Evolutionary conservation across 2,113 vertebrate species (phyloP), one percentile per base, ranked within the genome.

Genomic region (Narcine bancroftii): DNA sequence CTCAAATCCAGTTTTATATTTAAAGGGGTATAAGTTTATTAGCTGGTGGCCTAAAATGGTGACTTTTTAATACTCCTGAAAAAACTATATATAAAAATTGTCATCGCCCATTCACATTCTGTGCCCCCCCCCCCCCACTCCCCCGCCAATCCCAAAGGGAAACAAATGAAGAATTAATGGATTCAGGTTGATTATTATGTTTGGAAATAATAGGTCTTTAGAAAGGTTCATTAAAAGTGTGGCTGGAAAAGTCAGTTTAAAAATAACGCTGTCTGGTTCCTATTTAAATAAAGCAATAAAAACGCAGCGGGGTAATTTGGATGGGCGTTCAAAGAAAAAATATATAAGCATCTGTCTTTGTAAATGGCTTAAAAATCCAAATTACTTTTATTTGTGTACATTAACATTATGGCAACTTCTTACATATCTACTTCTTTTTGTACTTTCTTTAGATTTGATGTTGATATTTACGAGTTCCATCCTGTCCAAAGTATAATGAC

Each of bases 161-260:
- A 39, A 7, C 53, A 87, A n/a, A 47, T 47, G 36, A 26, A 69
- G 63, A 45, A 69, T 69, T 66, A 69, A 42, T 45, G 89, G 89
- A 91, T 91, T 47, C 39, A 33, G 89, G 60, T 91, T 91, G 39
- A 71, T 87, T 87, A 87, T 87, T 87, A 87, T 87, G 81, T 87
- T 87, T 87, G 81, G 81, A 87, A 87, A 87, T 87, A 87, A 87
- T 69, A 42, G 26, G 89, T 69, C 65, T 91, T 69, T 24, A 69
- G 89, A 71, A 91, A 42, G 65, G 89, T 69, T 91, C 89, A 91
- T 91, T 91, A 91, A 91, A n/a, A 69, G 89, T 65, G 89, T 91
- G 89, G 65, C 89, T 91, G 89, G 89, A 91, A 91, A 91, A 91
- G 89, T 45, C 89, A 91, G 89, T 91, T 85, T 91, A 91, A 91